Conservation (phyloP, 1,140 invertebrate genomes). For the Penaeus japonicus region DNA sequence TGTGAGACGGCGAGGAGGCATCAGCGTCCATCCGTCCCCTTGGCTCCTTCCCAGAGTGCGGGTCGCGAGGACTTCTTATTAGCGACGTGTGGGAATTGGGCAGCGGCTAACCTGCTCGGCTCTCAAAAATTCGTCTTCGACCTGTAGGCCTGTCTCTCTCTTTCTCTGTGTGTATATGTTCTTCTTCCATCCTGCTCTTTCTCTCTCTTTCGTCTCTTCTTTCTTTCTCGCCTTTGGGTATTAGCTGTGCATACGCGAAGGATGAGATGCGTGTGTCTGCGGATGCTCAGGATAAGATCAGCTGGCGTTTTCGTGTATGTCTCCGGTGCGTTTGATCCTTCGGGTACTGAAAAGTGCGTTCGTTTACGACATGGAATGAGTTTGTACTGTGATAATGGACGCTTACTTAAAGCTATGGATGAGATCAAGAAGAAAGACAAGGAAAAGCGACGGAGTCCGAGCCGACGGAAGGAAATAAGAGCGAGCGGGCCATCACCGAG, state of each 20-base stretch:
- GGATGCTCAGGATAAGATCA: background rate
- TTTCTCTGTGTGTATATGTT: too few relatives aligned
- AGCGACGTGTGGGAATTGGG: background rate
- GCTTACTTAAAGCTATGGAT: background rate
- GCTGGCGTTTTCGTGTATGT: too few relatives aligned
- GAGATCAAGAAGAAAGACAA: background rate
- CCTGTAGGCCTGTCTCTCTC: background rate
- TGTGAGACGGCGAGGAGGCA: too few relatives aligned
- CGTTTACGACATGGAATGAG: too few relatives aligned
- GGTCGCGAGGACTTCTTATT: background rate
- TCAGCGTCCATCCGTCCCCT: too few relatives aligned
- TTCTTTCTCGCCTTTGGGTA: background rate
- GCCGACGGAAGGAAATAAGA: too few relatives aligned
- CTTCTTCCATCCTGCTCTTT: background rate
- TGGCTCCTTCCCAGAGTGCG: background rate
- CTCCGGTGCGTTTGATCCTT: too few relatives aligned
- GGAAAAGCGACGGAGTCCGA: background rate
- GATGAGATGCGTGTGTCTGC: background rate
- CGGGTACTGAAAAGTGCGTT: too few relatives aligned
- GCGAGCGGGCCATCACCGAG: background rate
- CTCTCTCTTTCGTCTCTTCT: background rate
- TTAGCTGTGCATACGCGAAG: background rate
- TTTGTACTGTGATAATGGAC: too few relatives aligned
- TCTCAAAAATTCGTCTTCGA: background rate
- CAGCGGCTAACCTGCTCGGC: background rate